Conservation (phyloP, 2,113 vertebrate species). For the Sturnira hondurensis region DNA sequence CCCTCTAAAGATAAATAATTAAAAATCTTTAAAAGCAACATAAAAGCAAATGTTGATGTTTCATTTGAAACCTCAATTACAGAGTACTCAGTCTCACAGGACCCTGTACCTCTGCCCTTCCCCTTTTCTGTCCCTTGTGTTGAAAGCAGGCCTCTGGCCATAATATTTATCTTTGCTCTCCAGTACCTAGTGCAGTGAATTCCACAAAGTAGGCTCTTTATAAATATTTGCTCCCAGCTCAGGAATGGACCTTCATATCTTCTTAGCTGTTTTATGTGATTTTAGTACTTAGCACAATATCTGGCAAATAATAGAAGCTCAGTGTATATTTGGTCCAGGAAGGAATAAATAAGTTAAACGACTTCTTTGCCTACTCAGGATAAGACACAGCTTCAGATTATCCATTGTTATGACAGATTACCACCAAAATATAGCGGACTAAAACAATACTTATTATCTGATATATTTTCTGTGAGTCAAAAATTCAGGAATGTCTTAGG, state of each 20-base stretch:
- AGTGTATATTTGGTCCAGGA: neutral
- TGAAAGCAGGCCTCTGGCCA: neutral
- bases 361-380: neutral
- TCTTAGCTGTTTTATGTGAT: neutral
- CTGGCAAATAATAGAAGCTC: slow-evolving; percentile 3
- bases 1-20: no score
- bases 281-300: neutral
- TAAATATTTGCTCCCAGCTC: neutral
- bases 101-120: neutral
- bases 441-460: neutral
- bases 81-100: neutral
- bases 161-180: slow-evolving; percentile 8
- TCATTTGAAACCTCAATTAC: neutral
- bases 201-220: neutral
- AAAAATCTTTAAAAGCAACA: slow-evolving; percentile 12
- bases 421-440: neutral
- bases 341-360: slow-evolving; percentile 29
- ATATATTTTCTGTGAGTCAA: neutral
- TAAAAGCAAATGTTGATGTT: neutral
- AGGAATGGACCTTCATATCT: neutral
- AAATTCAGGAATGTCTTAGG: neutral
- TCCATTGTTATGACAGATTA: slow-evolving; percentile 2
- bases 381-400: neutral
- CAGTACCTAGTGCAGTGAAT: neutral
- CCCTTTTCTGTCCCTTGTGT: neutral